These are phyloP conservation scores for Troides helena DNA, from an alignment of 2,888 invertebrate genomes.

Conservation along the genomic window DNA sequence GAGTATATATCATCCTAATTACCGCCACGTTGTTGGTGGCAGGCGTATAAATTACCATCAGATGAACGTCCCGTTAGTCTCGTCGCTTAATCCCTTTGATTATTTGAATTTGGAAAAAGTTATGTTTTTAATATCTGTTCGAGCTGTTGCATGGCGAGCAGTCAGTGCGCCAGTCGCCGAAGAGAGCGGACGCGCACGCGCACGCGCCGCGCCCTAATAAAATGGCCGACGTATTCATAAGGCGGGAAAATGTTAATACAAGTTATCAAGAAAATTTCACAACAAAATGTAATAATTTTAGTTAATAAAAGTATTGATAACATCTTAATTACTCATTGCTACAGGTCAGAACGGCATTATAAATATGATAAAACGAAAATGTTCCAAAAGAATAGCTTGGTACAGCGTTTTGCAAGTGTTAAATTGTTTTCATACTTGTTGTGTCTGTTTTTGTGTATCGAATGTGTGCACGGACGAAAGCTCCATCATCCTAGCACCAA, in stretches of 20 bases:
- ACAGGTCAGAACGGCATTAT: background rate
- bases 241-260: constrained; percentile 1
- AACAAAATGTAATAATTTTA: background rate
- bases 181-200: background rate
- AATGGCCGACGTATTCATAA: background rate
- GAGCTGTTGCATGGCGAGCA: background rate
- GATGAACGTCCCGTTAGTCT: too few species aligned
- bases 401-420: background rate
- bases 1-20: too few species aligned
- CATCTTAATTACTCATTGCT: background rate
- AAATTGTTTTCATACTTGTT: background rate
- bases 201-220: background rate
- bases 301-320: background rate
- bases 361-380: constrained; percentile 6
- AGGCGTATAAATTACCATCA: too few species aligned
- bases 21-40: too few species aligned
- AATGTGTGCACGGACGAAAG: background rate
- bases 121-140: background rate
- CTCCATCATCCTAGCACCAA: background rate
- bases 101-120: constrained; percentile 1
- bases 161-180: background rate
- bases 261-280: background rate
- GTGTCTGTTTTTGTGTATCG: constrained; percentile 9
- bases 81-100: background rate
- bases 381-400: background rate